Conservation (phyloP, 2,888 invertebrate genomes). For the Lottia gigantea region DNA sequence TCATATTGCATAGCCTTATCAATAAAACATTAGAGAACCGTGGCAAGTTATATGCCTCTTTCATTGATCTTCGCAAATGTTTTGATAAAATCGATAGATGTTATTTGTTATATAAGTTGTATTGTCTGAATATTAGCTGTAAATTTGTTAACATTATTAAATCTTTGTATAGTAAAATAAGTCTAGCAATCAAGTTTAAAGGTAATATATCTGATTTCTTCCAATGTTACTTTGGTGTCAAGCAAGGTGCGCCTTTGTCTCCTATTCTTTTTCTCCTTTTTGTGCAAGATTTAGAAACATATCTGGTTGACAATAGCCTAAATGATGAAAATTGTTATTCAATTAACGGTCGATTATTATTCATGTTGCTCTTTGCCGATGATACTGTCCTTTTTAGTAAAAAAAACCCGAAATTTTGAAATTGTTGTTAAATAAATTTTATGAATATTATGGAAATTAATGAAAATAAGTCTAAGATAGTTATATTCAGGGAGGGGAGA, state of each 20-base stretch:
- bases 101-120: too few relatives aligned
- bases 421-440: conserved; percentile 13
- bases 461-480: conserved; percentile 7
- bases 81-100: too few relatives aligned
- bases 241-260: too few relatives aligned
- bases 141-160: not conserved
- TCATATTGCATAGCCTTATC: too few relatives aligned
- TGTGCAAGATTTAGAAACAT: not conserved
- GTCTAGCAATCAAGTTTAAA: not conserved
- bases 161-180: not conserved
- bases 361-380: conserved; percentile 2
- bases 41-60: too few relatives aligned
- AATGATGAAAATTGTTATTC: too few relatives aligned
- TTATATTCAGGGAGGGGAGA: not conserved
- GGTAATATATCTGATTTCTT: not conserved
- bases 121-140: not conserved
- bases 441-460: conserved; percentile 8
- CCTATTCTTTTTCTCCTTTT: too few relatives aligned
- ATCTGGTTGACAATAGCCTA: not conserved
- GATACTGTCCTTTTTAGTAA: conserved; percentile 14
- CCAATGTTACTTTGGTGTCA: too few relatives aligned
- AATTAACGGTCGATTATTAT: too few relatives aligned
- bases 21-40: too few relatives aligned
- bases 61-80: too few relatives aligned
- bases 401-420: not conserved